Conservation (phyloP, 2,797 vertebrate species). For the Danio jaintianensis region DNA sequence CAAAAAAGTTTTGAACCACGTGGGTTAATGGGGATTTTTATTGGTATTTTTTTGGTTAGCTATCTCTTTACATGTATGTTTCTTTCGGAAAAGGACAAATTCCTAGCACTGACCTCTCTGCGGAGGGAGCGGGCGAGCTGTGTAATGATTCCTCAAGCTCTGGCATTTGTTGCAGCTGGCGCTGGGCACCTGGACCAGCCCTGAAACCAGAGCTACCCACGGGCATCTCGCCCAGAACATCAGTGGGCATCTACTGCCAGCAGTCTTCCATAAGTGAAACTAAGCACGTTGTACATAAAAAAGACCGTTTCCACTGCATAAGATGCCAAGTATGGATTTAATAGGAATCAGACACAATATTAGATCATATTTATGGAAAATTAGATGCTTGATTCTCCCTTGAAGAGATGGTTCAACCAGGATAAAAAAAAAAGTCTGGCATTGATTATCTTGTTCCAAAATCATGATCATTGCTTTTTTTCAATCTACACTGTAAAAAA, state of each 20-base stretch:
- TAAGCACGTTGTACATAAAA: constrained; percentile 10
- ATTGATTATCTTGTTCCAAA: constrained; percentile 6
- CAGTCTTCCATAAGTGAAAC: constrained; percentile 3
- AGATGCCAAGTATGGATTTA: constrained; percentile 4
- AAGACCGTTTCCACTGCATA: constrained; percentile 1
- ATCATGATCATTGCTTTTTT: neutral
- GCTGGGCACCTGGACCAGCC: constrained; percentile 25
- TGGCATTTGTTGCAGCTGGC: constrained; percentile 54
- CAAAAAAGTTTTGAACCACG: too few relatives aligned
- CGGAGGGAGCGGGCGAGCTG: constrained; percentile 7
- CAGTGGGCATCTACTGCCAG: constrained; percentile 26
- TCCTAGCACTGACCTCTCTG: constrained; percentile 31
- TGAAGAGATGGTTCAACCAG: neutral
- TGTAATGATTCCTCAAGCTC: constrained; percentile 32
- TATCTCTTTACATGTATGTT: too few relatives aligned
- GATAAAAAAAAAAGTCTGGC: neutral
- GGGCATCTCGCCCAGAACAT: constrained; percentile 37
- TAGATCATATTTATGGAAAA: constrained; percentile 25
- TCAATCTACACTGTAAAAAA: neutral
- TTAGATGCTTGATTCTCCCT: neutral
- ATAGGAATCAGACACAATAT: constrained; percentile 13
- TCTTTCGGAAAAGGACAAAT: constrained; percentile 4
- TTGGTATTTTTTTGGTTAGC: too few relatives aligned
- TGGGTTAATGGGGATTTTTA: too few relatives aligned
- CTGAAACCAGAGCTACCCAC: constrained; percentile 38